phyloP scores from a whole-genome alignment of 1,140 invertebrate species.

The Chrysopa pallens region DNA sequence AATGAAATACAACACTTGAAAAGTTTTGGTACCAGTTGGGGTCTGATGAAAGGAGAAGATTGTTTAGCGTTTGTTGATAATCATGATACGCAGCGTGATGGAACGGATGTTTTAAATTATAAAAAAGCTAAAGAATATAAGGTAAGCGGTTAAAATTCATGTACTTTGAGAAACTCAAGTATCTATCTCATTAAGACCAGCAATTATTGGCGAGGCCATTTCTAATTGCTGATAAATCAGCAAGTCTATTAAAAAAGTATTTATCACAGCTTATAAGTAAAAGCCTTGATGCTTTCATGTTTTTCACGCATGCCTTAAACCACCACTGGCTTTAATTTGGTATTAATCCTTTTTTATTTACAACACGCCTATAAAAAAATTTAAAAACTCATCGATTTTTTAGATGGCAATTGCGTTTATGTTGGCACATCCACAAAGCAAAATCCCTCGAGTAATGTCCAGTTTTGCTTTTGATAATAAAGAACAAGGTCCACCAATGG shows the following conservation, averaged over 20 bases:
- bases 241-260: too few species aligned
- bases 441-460: constrained; percentile 53
- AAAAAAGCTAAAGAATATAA: constrained; percentile 40
- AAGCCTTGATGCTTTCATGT: too few species aligned
- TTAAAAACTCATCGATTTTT: too few species aligned
- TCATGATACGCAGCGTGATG: constrained; percentile 35
- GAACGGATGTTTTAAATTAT: constrained; percentile 34
- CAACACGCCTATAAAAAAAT: too few species aligned
- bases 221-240: too few species aligned
- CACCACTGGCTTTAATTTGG: too few species aligned
- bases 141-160: constrained; percentile 8
- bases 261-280: too few species aligned
- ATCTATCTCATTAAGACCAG: too few species aligned
- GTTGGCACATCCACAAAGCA: constrained; percentile 66
- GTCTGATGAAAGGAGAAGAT: constrained; percentile 29
- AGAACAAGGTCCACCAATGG: constrained; percentile 38
- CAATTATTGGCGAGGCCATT: too few species aligned
- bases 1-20: constrained; percentile 21
- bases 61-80: constrained; percentile 45
- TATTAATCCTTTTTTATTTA: too few species aligned
- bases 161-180: too few species aligned
- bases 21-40: constrained; percentile 28
- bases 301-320: too few species aligned
- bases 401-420: constrained; percentile 63
- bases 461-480: constrained; percentile 40